Evolutionary conservation across 2,797 vertebrate genomes (phyloP), one percentile per base, ranked within the genome.

Genomic region (Glossophaga mutica): DNA sequence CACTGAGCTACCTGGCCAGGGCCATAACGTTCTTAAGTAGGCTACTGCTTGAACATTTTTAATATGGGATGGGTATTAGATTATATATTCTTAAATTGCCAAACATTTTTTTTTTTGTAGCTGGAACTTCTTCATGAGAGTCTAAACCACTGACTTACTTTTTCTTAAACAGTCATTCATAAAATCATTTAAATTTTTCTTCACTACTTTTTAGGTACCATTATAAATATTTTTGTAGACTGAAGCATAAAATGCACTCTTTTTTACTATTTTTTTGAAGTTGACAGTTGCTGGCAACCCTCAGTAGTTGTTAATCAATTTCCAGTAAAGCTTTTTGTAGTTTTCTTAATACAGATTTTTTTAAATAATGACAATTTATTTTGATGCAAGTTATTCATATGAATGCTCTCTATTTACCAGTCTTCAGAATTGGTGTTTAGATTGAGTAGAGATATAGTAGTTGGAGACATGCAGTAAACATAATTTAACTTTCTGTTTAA

Each of bases 381-480:
- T 83, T 90, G 48, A 55, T 83, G 70, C 10, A 78, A n/a, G 22
- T 87, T 88, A 55, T 68, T 77, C 42, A 5, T 19, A 42, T 50
- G 70, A 85, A 57, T 76, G 32, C 37, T 39, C 19, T 4, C 11
- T 77, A 24, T 42, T 39, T 79, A 39, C 22, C 24, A 57, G 10
- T 91, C 83, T 73, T 90, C n/a, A 91, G 82, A 77, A 87, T 59
- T 94, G 42, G 2, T 88, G 55, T 78, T 89, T 78, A 95, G 52
- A 34, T 55, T 70, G 29, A 67, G 24, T 89, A 59, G 9, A 92
- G 62, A 4, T 44, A 8, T 44, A 46, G 19, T 67, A 88, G 19
- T 26, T 74, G 10, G 65, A 88, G 16, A n/a, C 62, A 62, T 42
- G 34, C 57, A n/a, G n/a, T 62, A 24, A 86, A 76, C 48, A 10